Conservation (phyloP, 1,140 invertebrate species). For the Cryptotermes secundus region DNA sequence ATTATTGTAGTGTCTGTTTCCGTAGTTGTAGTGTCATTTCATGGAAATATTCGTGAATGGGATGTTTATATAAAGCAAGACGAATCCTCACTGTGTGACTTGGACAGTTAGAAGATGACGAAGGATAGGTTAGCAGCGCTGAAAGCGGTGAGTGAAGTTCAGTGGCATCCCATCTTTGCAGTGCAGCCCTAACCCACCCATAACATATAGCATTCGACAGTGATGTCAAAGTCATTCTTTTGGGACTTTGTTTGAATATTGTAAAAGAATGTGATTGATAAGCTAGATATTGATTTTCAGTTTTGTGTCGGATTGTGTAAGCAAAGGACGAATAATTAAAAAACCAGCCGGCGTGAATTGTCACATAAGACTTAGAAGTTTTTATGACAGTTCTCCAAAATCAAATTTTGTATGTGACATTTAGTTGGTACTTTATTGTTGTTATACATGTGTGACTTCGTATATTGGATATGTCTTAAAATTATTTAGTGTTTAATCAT, state of each 20-base stretch:
- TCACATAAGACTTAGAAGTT: no score
- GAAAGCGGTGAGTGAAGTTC: conserved; percentile 76
- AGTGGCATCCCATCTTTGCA: conserved; percentile 2
- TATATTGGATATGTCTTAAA: no score
- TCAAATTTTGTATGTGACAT: neutral
- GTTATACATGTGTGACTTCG: neutral
- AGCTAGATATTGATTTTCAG: neutral
- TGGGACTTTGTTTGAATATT: neutral
- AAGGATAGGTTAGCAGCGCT: conserved; percentile 97
- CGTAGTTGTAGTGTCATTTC: conserved; percentile 73
- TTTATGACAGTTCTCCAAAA: neutral
- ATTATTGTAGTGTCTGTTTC: conserved; percentile 62
- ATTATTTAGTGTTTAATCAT: no score
- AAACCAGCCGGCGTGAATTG: neutral
- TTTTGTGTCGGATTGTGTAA: neutral
- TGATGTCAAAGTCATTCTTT: neutral
- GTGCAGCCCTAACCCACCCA: conserved; percentile 24
- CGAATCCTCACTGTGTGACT: conserved; percentile 59
- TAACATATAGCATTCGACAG: neutral
- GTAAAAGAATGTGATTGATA: neutral
- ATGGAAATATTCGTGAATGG: conserved; percentile 74
- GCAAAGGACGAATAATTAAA: neutral
- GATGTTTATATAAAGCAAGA: conserved; percentile 67
- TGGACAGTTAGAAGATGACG: conserved; percentile 78
- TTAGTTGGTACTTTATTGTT: neutral